phyloP scores from a whole-genome alignment of 2,888 invertebrate genomes.

The Chalcosyrphus nemorum region DNA sequence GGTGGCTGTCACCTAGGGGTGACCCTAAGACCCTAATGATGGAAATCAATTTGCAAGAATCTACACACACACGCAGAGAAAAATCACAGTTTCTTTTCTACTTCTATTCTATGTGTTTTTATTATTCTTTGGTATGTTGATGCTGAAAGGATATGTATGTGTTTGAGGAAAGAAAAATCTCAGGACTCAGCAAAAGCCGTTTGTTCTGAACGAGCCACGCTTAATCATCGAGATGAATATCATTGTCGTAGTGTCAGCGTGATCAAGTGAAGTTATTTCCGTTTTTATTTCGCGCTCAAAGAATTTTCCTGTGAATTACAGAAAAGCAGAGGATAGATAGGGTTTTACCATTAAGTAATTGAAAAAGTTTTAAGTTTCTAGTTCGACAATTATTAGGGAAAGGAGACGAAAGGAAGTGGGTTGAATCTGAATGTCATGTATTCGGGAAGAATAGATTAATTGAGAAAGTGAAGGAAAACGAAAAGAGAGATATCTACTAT shows the following conservation, averaged over 20 bases:
- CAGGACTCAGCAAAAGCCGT: conserved; percentile 36
- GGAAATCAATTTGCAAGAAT: conserved; percentile 65
- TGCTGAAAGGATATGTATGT: conserved; percentile 7
- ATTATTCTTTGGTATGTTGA: conserved; percentile 5
- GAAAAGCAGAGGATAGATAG: not conserved
- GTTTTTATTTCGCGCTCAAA: conserved; percentile 8
- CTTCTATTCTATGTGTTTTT: conserved; percentile 11
- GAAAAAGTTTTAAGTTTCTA: conserved; percentile 53
- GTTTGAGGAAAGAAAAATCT: conserved; percentile 16
- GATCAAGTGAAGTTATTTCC: conserved; percentile 61
- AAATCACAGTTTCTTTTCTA: conserved; percentile 16
- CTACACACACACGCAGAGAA: conserved; percentile 4
- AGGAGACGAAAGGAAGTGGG: not conserved
- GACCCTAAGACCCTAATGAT: conserved; percentile 64
- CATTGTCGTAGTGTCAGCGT: conserved; percentile 54
- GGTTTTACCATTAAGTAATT: conserved; percentile 58
- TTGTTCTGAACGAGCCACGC: conserved; percentile 43
- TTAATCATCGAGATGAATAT: conserved; percentile 69
- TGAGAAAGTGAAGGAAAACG: conserved; percentile 20
- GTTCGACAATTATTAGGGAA: conserved; percentile 17
- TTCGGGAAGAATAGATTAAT: conserved; percentile 32
- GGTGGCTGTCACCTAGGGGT: conserved; percentile 50
- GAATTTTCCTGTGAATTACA: not conserved
- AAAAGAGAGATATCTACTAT: not conserved
- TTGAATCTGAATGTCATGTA: conserved; percentile 18